phyloP scores from a whole-genome alignment of 2,797 vertebrate species.

The Pelodytes ibericus region DNA sequence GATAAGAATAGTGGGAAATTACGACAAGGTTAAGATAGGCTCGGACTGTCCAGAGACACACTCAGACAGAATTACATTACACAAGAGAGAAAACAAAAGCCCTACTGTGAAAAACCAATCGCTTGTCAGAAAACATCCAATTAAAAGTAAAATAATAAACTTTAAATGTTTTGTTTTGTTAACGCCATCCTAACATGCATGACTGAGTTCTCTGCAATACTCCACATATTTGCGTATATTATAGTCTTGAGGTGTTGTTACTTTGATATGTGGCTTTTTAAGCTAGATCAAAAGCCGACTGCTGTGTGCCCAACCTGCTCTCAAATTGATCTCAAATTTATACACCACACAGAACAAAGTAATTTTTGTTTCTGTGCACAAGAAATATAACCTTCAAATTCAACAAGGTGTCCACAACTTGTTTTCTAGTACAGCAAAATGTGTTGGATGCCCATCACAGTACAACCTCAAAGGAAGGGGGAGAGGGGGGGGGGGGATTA shows the following conservation, averaged over 20 bases:
- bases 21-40: constrained; percentile 23
- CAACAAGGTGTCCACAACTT: neutral
- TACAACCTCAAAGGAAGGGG: neutral
- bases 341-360: neutral
- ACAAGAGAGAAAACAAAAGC: neutral
- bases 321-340: neutral
- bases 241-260: neutral
- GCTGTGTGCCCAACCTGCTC: neutral
- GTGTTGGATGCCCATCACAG: neutral
- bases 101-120: neutral
- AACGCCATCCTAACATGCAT: neutral
- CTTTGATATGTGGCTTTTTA: neutral
- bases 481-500: too few species aligned
- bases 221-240: neutral
- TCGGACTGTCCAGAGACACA: constrained; percentile 5
- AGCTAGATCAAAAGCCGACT: neutral
- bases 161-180: neutral
- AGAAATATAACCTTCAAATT: neutral
- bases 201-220: neutral
- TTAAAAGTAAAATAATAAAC: neutral
- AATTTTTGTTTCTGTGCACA: neutral
- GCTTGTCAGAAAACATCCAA: neutral
- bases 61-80: neutral
- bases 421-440: neutral
- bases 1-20: constrained; percentile 11